Conservation (phyloP, 2,888 invertebrate species). For the Suillia variegata region DNA sequence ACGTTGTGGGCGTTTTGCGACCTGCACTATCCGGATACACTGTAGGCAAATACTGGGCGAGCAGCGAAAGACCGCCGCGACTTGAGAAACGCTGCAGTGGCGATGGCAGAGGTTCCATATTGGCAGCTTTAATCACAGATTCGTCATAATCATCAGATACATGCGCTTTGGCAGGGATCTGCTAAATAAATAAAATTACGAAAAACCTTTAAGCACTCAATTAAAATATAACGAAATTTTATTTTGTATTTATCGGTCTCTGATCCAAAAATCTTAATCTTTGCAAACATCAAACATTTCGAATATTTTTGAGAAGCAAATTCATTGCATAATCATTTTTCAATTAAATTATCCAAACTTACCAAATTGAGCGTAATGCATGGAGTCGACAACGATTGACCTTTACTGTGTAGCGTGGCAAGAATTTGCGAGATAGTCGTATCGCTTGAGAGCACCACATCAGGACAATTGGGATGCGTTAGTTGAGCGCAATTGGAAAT, state of each 20-base stretch:
- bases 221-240: background rate
- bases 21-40: constrained; percentile 81
- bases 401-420: constrained; percentile 64
- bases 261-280: no score
- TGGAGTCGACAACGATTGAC: constrained; percentile 63
- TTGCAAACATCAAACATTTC: no score
- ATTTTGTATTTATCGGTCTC: background rate
- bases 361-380: constrained; percentile 59
- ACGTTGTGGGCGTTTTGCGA: constrained; percentile 64
- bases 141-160: constrained; percentile 40
- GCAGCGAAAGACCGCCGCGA: constrained; percentile 84
- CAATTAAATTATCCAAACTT: no score
- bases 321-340: no score
- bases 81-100: constrained; percentile 86
- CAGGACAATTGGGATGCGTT: constrained; percentile 61
- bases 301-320: no score
- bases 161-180: constrained; percentile 35
- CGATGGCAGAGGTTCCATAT: constrained; percentile 57
- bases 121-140: constrained; percentile 48
- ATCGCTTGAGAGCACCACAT: constrained; percentile 64
- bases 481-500: constrained; percentile 59
- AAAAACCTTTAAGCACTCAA: background rate
- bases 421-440: constrained; percentile 68
- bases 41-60: constrained; percentile 87
- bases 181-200: no score